Evolutionary conservation across 2,888 invertebrate genomes (phyloP).

Genomic region (Lypha dubia): DNA sequence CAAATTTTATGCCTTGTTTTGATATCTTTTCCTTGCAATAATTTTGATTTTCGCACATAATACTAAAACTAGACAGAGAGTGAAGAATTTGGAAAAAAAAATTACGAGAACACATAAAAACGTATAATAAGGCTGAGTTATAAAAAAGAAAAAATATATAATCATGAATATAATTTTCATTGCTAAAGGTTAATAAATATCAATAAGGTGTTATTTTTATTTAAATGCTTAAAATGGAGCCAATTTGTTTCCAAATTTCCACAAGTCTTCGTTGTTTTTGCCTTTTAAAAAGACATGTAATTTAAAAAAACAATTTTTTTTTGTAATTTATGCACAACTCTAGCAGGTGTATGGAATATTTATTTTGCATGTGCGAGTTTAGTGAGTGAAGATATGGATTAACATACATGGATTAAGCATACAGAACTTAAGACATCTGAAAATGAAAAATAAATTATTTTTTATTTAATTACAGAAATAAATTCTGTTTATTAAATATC

Average conservation of each 20-base stretch:
- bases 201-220: constrained; percentile 71
- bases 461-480: too few species aligned
- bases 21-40: constrained; percentile 69
- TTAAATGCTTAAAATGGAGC: constrained; percentile 49
- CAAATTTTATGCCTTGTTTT: constrained; percentile 72
- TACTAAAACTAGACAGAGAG: constrained; percentile 58
- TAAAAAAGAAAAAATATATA: constrained; percentile 21
- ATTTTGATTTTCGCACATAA: constrained; percentile 71
- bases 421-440: too few species aligned
- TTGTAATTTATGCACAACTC: neutral
- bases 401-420: too few species aligned
- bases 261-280: too few species aligned
- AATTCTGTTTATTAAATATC: too few species aligned
- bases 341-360: neutral
- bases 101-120: constrained; percentile 31
- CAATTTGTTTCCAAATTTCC: constrained; percentile 19
- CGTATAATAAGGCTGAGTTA: constrained; percentile 10
- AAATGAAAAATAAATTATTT: too few species aligned
- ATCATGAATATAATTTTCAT: constrained; percentile 65
- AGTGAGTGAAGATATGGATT: too few species aligned
- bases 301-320: neutral
- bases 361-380: neutral
- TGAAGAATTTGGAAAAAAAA: constrained; percentile 28
- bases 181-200: constrained; percentile 71
- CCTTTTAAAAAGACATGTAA: constrained; percentile 4